phyloP scores from a whole-genome alignment of 1,140 invertebrate species.

The Caenorhabditis latens region DNA sequence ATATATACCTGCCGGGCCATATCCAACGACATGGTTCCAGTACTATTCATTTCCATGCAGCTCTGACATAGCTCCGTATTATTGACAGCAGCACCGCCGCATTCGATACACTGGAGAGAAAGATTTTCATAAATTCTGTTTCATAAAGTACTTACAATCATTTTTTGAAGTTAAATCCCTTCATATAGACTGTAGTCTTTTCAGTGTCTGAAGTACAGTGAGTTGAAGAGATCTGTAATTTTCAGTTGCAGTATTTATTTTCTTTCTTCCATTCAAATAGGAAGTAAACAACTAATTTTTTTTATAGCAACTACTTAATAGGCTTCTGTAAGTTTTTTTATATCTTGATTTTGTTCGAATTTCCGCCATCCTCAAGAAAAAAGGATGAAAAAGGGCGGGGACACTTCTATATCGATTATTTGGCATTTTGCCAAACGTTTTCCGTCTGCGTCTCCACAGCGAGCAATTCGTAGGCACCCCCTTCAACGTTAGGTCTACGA shows the following conservation, averaged over 20 bases:
- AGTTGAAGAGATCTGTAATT: background rate
- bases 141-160: conserved; percentile 22
- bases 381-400: background rate
- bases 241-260: background rate
- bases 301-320: background rate
- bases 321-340: background rate
- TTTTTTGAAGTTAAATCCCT: background rate
- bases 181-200: conserved; percentile 8
- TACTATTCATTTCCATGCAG: conserved; percentile 3
- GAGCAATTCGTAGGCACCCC: background rate
- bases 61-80: conserved; percentile 43
- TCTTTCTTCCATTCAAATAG: background rate
- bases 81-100: conserved; percentile 13
- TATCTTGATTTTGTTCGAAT: background rate
- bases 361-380: background rate
- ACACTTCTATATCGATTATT: conserved; percentile 29
- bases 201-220: background rate
- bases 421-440: background rate
- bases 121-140: background rate
- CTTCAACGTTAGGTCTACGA: background rate
- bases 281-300: background rate
- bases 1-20: conserved; percentile 40
- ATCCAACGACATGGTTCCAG: conserved; percentile 6
- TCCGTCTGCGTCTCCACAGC: background rate
- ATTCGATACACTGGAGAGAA: conserved; percentile 51